A percentile compares a stretch with the other conserved stretches of the same genome.
phyloP scores from a whole-genome alignment of 2,888 invertebrate species.

The Vesta saturnalis region DNA sequence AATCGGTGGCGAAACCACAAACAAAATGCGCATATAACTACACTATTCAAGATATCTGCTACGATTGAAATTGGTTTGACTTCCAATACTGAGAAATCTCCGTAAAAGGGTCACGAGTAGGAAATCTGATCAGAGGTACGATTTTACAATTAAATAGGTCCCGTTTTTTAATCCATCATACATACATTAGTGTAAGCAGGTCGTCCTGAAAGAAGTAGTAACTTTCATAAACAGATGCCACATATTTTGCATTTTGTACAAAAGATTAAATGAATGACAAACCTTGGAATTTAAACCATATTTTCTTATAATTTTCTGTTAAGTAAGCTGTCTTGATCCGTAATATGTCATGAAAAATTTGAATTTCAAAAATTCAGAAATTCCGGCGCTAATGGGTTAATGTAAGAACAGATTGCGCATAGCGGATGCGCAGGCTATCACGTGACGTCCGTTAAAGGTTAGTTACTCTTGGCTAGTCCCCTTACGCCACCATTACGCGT shows the following conservation, averaged over 20 bases:
- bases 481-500: no score
- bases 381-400: no score
- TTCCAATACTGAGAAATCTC: background rate
- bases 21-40: background rate
- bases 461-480: no score
- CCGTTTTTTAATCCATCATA: background rate
- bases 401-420: no score
- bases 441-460: no score
- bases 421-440: no score
- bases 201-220: background rate
- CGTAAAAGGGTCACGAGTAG: background rate
- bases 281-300: background rate
- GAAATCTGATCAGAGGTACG: background rate
- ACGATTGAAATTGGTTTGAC: background rate
- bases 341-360: no score
- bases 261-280: background rate
- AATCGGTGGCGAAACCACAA: background rate
- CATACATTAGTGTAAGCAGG: background rate
- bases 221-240: background rate
- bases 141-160: background rate
- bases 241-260: background rate
- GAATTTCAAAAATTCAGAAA: no score
- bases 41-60: background rate
- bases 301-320: no score
- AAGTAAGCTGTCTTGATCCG: no score